Conservation (phyloP, 2,888 invertebrate species). For the Cosmopolites sordidus region DNA sequence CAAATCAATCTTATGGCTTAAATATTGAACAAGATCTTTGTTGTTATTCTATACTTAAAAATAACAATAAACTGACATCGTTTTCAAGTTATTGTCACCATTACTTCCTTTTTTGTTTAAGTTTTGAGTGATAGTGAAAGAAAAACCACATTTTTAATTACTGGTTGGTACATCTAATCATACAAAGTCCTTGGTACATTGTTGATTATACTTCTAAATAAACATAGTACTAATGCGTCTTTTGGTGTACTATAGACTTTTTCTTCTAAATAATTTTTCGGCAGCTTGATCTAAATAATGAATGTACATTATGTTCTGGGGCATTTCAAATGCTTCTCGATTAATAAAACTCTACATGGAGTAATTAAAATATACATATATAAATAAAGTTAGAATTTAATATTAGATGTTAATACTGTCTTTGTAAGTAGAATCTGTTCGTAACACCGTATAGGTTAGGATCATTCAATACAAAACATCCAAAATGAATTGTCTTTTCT, state of each 20-base stretch:
- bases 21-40: neutral
- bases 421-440: constrained; percentile 53
- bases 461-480: constrained; percentile 49
- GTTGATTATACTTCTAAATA: too few species aligned
- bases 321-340: constrained; percentile 44
- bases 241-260: too few species aligned
- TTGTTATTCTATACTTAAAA: neutral
- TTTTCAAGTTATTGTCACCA: neutral
- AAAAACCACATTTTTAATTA: too few species aligned
- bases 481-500: constrained; percentile 35
- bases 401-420: constrained; percentile 49
- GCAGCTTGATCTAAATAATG: constrained; percentile 18
- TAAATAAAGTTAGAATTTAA: constrained; percentile 48
- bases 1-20: neutral
- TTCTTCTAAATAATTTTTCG: constrained; percentile 10
- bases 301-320: constrained; percentile 33
- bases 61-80: too few species aligned
- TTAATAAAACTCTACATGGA: constrained; percentile 43
- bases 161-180: too few species aligned
- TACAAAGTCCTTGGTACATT: too few species aligned
- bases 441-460: constrained; percentile 50
- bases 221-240: too few species aligned
- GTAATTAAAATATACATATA: constrained; percentile 48
- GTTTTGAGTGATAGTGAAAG: neutral
- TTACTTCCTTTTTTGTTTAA: neutral